Conservation (phyloP, 23 tunicate genomes). For the Halocynthia roretzi region DNA sequence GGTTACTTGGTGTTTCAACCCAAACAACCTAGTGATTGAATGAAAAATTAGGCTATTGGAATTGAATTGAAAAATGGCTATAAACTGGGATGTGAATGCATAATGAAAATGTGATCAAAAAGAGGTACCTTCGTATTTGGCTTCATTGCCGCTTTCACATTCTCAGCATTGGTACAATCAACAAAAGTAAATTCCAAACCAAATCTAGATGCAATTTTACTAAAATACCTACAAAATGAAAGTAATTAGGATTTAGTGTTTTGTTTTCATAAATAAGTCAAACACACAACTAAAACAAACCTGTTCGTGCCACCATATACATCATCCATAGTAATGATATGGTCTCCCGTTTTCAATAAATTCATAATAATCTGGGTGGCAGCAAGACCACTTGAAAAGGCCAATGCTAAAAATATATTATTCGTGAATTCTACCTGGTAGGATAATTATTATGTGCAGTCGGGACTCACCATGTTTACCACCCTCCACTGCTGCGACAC, state of each 20-base stretch:
- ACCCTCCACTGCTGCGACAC: conserved; percentile 91
- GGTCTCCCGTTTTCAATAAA: conserved; percentile 85
- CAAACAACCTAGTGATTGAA: conserved; percentile 58
- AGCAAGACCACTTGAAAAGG: conserved; percentile 87
- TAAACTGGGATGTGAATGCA: neutral
- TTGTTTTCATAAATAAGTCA: neutral
- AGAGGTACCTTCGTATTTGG: conserved; percentile 82
- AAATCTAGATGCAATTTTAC: conserved; percentile 78
- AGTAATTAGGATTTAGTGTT: neutral
- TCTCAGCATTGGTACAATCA: conserved; percentile 60
- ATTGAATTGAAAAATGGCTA: too few relatives aligned
- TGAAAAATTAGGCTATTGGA: neutral
- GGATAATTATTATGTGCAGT: too few relatives aligned
- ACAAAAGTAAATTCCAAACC: conserved; percentile 76
- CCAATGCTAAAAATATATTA: conserved; percentile 39
- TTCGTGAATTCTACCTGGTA: too few relatives aligned
- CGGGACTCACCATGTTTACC: conserved; percentile 67
- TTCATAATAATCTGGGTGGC: conserved; percentile 70
- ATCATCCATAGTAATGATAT: conserved; percentile 83
- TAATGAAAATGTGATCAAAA: neutral
- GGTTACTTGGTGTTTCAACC: conserved; percentile 92
- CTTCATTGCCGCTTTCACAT: conserved; percentile 64
- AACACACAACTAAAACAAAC: conserved; percentile 20
- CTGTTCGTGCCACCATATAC: conserved; percentile 99
- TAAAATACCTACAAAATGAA: conserved; percentile 54